Evolutionary conservation across 2,888 invertebrate species (phyloP), one percentile per base, ranked within the genome.

Genomic region (Athetis lepigone): DNA sequence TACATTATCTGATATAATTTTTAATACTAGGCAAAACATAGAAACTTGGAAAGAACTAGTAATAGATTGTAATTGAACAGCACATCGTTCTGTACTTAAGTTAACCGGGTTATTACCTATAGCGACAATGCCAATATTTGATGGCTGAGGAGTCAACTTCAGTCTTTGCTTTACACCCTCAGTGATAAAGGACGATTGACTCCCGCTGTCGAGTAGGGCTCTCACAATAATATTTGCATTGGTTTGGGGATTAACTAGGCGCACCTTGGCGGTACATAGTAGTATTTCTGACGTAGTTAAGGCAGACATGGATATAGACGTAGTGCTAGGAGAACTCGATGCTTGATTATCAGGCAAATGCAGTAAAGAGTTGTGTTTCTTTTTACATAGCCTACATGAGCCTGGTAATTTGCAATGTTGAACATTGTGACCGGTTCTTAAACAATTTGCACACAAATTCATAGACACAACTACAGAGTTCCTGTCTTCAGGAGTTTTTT

Each of bases 141-240:
- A 40, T 33, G 36, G 29, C 5, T 47, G 13, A 39, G 18, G 6
- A n/a, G 46, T 1, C 13, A 63, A 40, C 9, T 39, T 46, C 13
- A 57, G 21, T 33, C 9, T 4, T 2, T 21, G 18, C 29, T 23
- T 46, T 21, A 52, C 7, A 6, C 18, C 3, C 8, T 51, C 21
- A 1, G 57, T 50, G 18, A 63, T 57, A 13, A 63, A 52, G 2
- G 51, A 40, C 8, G 37, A 56, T 39, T 58, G 58, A 8, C 58
- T 50, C 11, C 58, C 58, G 18, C 43, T 37, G 29, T 58, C 58
- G 0, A 58, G 36, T 16, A 63, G 18, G 8, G 51, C 51, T n/a
- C 46, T 45, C 4, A 46, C 33, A 3, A 0, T 51, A 11, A 29
- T 18, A 9, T 23, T 16, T 19, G 40, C 23, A 21, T 57, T 57